These are phyloP conservation scores for Trematocara nigrifrons DNA, from an alignment of 2,113 vertebrate species.

Conservation along the genomic window DNA sequence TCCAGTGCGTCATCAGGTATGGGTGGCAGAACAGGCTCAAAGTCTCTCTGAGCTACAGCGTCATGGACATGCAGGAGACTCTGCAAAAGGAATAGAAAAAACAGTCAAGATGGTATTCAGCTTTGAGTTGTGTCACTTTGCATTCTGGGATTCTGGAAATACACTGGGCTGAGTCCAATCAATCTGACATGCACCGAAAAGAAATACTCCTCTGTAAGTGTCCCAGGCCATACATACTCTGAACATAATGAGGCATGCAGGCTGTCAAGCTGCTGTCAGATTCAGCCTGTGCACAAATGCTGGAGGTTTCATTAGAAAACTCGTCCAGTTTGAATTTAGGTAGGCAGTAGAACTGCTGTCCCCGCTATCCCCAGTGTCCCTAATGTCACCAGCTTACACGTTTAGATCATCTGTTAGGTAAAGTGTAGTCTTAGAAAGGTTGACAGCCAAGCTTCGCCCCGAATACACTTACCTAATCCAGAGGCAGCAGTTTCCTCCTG, in stretches of 20 bases:
- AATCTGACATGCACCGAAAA: not conserved
- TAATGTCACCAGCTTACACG: not conserved
- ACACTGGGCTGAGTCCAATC: not conserved
- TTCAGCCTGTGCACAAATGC: not conserved
- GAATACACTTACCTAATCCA: not conserved
- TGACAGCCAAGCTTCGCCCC: not conserved
- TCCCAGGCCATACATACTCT: not conserved
- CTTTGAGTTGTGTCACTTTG: not conserved
- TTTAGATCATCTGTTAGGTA: not conserved
- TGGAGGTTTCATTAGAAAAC: not conserved
- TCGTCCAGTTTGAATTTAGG: not conserved
- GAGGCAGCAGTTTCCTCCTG: not conserved
- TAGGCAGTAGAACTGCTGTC: not conserved
- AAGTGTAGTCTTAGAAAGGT: not conserved
- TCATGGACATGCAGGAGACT: conserved; percentile 80
- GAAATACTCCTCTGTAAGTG: not conserved
- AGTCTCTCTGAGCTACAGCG: conserved; percentile 69
- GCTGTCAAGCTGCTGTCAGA: not conserved
- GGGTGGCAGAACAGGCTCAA: conserved; percentile 81
- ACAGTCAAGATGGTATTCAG: not conserved
- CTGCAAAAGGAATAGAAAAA: conserved; percentile 61
- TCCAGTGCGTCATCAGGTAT: conserved; percentile 82
- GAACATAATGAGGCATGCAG: not conserved
- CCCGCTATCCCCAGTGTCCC: not conserved
- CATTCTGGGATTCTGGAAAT: not conserved